Conservation (phyloP, 2,113 vertebrate species). For the Archocentrus centrarchus region DNA sequence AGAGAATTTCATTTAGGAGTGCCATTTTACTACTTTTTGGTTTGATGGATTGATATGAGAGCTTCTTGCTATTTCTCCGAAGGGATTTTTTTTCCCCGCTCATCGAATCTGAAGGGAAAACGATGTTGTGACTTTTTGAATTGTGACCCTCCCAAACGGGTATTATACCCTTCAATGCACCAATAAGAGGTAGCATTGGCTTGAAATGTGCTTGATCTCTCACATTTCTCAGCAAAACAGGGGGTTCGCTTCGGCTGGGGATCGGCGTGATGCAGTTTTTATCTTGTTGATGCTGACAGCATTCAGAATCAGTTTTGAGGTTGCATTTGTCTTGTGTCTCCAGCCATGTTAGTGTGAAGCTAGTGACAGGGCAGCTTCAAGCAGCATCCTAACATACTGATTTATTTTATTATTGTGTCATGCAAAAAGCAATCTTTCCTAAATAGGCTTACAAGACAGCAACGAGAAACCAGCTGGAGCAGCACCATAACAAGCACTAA, state of each 20-base stretch:
- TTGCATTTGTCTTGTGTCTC: slow-evolving; percentile 3
- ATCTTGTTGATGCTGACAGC: slow-evolving; percentile 35
- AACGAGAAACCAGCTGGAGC: too few species aligned
- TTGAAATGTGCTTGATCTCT: slow-evolving; percentile 47
- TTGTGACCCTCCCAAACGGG: slow-evolving; percentile 29
- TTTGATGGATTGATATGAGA: slow-evolving; percentile 67
- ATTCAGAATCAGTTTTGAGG: slow-evolving; percentile 27
- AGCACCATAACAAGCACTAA: background rate
- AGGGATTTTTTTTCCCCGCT: slow-evolving; percentile 14
- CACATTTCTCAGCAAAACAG: slow-evolving; percentile 22
- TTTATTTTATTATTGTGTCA: background rate
- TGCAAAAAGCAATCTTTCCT: background rate
- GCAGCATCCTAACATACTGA: background rate
- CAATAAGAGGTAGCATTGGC: slow-evolving; percentile 26
- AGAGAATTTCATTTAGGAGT: slow-evolving; percentile 72
- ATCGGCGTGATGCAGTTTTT: background rate
- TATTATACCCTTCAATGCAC: slow-evolving; percentile 41
- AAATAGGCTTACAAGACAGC: background rate
- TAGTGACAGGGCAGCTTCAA: background rate
- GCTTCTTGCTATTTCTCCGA: slow-evolving; percentile 30
- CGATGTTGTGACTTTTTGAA: slow-evolving; percentile 25
- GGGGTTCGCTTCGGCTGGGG: slow-evolving; percentile 19
- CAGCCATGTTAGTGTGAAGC: background rate
- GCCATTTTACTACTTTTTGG: slow-evolving; percentile 60
- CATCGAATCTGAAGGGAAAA: slow-evolving; percentile 30